Evolutionary conservation across 53 echinoderm and acorn worm genomes (phyloP), one percentile per base, ranked within the genome.

Genomic region (Antedon mediterranea): DNA sequence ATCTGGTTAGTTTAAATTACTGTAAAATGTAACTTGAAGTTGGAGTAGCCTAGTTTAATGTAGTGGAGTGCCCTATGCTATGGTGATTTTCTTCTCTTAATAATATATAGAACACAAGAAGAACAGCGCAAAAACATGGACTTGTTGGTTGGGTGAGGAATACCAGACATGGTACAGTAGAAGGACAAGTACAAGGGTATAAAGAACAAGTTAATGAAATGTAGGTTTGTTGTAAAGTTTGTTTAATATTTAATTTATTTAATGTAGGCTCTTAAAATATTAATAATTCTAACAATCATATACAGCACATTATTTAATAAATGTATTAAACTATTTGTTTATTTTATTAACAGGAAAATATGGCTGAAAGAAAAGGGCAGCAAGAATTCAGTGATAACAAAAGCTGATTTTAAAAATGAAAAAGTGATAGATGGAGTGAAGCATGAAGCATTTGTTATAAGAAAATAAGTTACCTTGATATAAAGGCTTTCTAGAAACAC

Each of bases 101-200:
- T 33, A 28, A 32, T 34, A 7, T 34, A 4, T 76, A 94, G 95
- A 31, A 86, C 72, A 94, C 95, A 28, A 80, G 75, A 71, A 79
- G 34, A 31, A 89, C 77, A 83, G 95, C 95, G 20, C 78, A 31
- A 31, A 76, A 87, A 13, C 78, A 85, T 79, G 81, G 81, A 28
- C 76, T 94, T 32, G 89, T 91, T 32, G 95, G 95, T 72, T 94
- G 95, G 95, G 95, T 91, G 31, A 82, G 85, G 71, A 94, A 94
- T 77, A 91, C 95, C 37, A 70, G 76, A 9, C 76, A 72, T 28
- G 73, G 78, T 32, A 91, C 95, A 32, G 95, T 94, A 3, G 83
- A 87, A 29, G 95, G 95, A 42, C 89, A 85, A 75, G 87, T 82
- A 41, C 95, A 94, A 74, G 95, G 95, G 28, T 82, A 81, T 14